Base-by-base conservation (phyloP, 2,797 vertebrate species). In the Megalops cyprinoides region DNA sequence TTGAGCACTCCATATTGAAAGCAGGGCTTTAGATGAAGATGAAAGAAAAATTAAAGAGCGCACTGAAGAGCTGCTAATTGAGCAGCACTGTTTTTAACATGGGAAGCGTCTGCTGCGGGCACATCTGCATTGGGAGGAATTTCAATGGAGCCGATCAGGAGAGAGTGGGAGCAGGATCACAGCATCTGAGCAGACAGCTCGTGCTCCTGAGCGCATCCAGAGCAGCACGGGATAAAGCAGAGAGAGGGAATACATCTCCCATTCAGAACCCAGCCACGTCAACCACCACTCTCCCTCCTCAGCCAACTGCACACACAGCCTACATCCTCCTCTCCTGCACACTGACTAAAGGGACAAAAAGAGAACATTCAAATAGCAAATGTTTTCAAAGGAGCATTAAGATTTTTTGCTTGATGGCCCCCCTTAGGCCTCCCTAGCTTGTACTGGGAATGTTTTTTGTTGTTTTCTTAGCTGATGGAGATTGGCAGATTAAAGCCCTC, bases 21-120 rank as follows among this genome's bases (percentile, higher is more conserved):
- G 89, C 91, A 88, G 74, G 10, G 88, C 92, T 88, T 89, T 91
- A 92, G 94, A 94, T 94, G 94, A 92, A 95, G 94, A 96, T 94
- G 94, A 96, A 96, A 94, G 94, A 93, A 95, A 94, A 94, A 95
- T 94, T 94, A 95, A 95, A 94, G 92, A 91, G 91, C 92, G 84
- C 94, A 93, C 94, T 92, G 94, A 95, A 94, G 92, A 93, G 90
- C 91, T 90, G 92, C 94, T 96, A 95, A 96, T 95, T 94, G 94
- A 96, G 93, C 91, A 86, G 87, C 84, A 90, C 91, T 93, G 92
- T 93, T 91, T 95, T 95, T 94, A 94, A 90, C 90, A 62, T 91
- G 92, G 91, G 92, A 90, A 92, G 88, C 88, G 80, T 90, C 80
- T 80, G 92, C 90, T 93, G 79, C 84, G 85, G 88, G 91, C 92